Conservation (phyloP, 2,888 invertebrate species). For the Zygogramma bicolorata region DNA sequence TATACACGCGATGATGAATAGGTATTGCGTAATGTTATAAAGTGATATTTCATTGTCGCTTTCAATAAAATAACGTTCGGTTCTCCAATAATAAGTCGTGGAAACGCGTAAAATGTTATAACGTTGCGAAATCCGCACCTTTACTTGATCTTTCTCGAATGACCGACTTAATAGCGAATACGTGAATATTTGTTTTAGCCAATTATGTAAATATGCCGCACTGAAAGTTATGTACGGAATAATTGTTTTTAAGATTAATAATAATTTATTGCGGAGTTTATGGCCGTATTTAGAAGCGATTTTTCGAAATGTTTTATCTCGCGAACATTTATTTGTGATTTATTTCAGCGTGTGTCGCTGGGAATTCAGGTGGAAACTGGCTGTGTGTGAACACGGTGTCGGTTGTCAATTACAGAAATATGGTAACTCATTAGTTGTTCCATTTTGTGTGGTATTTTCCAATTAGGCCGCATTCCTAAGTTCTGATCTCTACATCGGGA, state of each 20-base stretch:
- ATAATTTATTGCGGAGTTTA: conserved; percentile 14
- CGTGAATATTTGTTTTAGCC: conserved; percentile 33
- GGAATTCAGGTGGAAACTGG: neutral
- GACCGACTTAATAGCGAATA: conserved; percentile 19
- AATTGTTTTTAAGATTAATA: conserved; percentile 31
- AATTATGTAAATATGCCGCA: conserved; percentile 33
- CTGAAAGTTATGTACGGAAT: conserved; percentile 25
- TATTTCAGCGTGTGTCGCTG: neutral
- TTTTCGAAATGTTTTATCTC: neutral
- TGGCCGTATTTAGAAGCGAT: conserved; percentile 1
- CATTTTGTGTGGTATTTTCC: too few species aligned
- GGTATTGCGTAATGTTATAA: neutral
- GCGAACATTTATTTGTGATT: neutral
- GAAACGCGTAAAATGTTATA: conserved; percentile 3
- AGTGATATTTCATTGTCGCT: neutral
- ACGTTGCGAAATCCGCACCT: conserved; percentile 8
- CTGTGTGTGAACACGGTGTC: neutral
- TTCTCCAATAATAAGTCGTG: neutral
- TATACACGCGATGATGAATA: neutral
- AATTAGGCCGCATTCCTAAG: too few species aligned
- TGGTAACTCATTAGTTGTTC: neutral
- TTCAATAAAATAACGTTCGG: conserved; percentile 18
- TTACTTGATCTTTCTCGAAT: conserved; percentile 15
- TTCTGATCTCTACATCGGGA: too few species aligned
- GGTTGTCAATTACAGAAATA: neutral